Conservation (phyloP, 2,888 invertebrate species). For the Lysandra coridon region DNA sequence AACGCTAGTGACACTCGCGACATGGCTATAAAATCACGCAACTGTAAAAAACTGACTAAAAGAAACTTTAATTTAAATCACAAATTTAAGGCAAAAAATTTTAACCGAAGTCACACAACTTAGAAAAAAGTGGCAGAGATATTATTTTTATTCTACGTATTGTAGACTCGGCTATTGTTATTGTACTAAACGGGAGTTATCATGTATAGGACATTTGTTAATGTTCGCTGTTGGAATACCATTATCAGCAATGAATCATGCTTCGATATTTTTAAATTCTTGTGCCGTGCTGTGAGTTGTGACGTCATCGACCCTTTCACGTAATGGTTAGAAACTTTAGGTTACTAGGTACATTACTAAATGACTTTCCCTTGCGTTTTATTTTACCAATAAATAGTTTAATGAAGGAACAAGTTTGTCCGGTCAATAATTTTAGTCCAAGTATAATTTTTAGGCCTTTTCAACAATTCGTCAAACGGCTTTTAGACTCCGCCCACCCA, state of each 20-base stretch:
- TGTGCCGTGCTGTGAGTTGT: neutral
- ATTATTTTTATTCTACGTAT: constrained; percentile 50
- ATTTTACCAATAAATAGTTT: too few relatives aligned
- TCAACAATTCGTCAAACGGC: too few relatives aligned
- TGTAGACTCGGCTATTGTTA: constrained; percentile 55
- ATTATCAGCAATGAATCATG: constrained; percentile 63
- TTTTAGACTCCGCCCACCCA: too few relatives aligned
- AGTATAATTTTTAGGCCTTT: too few relatives aligned
- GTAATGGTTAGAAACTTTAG: neutral
- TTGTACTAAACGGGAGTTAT: constrained; percentile 72
- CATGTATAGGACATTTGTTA: constrained; percentile 73
- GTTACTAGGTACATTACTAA: too few relatives aligned
- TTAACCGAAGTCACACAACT: too few relatives aligned
- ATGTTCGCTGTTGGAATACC: constrained; percentile 65
- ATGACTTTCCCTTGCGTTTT: too few relatives aligned
- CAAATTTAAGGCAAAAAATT: too few relatives aligned
- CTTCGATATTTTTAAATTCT: constrained; percentile 47
- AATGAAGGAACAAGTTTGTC: too few relatives aligned
- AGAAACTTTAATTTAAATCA: too few relatives aligned
- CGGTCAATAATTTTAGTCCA: too few relatives aligned
- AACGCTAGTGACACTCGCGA: neutral
- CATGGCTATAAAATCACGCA: constrained; percentile 32
- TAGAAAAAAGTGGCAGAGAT: neutral
- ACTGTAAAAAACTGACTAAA: neutral
- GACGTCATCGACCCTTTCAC: neutral